Base-by-base conservation (phyloP, 2,797 vertebrate species). In the Mormyrops attenuatus region DNA sequence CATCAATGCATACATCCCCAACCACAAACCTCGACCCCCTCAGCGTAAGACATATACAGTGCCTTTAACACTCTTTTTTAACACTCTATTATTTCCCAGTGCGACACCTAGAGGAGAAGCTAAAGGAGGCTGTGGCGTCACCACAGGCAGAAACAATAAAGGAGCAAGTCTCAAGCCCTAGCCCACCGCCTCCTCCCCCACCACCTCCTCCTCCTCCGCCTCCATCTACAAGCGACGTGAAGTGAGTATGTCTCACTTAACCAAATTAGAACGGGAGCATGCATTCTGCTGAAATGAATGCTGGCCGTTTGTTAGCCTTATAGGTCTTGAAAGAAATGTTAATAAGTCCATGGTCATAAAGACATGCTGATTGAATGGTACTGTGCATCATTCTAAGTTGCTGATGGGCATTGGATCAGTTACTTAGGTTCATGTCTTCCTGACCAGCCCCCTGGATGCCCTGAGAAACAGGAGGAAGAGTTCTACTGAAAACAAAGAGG, bases 391-490 rank as follows among this genome's bases (percentile, higher is more conserved):
- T 85, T 22, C 44, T 44, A 50, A 49, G 41, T 5, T 50, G 47
- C 47, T 50, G 38, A 50, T 85, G n/a, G 22, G n/a, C 44, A 82
- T 3, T 22, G n/a, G 77, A 49, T 82, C n/a, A 52, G n/a, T 20
- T 41, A 38, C 7, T 41, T 57, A 13, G 15, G 11, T 41, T 60
- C 26, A 34, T 47, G 41, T 87, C 44, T 77, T 9, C 84, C 41
- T 30, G 11, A n/a, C 0, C 77, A 96, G 96, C 89, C 88, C 95
- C 2, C 90, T 94, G 34, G 93, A 93, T 69, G 92, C 92, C n/a
- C 89, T 96, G 91, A 95, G 92, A 89, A 94, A 92, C 84, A 94
- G 94, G 90, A 95, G 88, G 80, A 94, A 93, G 90, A 52, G 47
- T 47, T 85, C 80, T 88, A 66, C 88, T 49, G n/a, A 0, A 13